Conservation (phyloP, 2,797 vertebrate species). For the Toxotes lorentzi region DNA sequence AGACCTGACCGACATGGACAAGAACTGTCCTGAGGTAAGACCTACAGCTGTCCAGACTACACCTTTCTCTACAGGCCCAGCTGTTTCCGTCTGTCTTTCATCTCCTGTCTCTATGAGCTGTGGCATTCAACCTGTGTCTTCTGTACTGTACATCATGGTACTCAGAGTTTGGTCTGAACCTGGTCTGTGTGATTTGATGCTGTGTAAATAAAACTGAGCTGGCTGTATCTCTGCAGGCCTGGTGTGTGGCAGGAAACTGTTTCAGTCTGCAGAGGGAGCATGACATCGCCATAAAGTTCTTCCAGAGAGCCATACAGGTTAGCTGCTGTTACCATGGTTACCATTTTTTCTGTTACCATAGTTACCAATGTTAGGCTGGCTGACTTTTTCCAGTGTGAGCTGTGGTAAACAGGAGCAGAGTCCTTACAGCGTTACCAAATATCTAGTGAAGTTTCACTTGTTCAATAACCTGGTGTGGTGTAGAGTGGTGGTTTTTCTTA, state of each 20-base stretch:
- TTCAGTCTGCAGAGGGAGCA: conserved; percentile 98
- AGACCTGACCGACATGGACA: conserved; percentile 98
- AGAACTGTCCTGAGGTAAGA: conserved; percentile 95
- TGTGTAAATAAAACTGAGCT: too few species aligned
- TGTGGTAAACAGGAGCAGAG: too few species aligned
- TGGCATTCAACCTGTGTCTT: too few species aligned
- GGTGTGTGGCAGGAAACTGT: conserved; percentile 99
- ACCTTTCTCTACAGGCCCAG: not conserved
- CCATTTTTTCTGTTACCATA: conserved; percentile 13
- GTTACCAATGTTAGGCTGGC: not conserved
- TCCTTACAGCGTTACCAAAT: too few species aligned
- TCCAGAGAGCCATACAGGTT: conserved; percentile 98
- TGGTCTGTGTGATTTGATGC: too few species aligned
- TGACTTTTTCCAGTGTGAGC: not conserved
- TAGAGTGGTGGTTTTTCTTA: not conserved
- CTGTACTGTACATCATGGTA: too few species aligned
- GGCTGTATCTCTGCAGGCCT: conserved; percentile 86
- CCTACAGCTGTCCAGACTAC: not conserved
- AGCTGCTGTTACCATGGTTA: conserved; percentile 67
- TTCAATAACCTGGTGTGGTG: not conserved
- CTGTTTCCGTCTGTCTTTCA: not conserved
- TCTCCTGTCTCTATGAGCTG: not conserved
- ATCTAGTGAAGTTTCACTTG: not conserved
- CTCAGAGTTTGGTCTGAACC: too few species aligned
- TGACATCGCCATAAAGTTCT: conserved; percentile 99